Conservation (phyloP, 1,140 invertebrate species). For the Lepidurus arcticus region DNA sequence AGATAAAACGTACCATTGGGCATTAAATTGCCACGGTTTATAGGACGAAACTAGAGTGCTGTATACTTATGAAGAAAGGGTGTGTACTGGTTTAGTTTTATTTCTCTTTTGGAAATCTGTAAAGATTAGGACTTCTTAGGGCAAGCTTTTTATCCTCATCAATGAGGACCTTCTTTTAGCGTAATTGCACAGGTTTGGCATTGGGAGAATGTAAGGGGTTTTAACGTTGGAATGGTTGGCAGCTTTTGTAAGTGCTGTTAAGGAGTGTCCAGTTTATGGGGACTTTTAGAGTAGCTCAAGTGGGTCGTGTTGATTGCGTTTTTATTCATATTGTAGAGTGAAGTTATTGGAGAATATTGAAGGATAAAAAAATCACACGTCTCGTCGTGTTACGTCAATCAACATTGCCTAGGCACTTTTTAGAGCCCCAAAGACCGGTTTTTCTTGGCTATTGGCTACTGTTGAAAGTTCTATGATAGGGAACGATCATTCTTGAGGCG, state of each 20-base stretch:
- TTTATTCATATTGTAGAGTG: not conserved
- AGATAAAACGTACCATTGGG: too few species aligned
- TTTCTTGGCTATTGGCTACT: not conserved
- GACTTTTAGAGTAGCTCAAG: not conserved
- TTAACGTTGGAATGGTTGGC: not conserved
- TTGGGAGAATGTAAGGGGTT: not conserved
- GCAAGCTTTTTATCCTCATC: not conserved
- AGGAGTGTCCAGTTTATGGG: not conserved
- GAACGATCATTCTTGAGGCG: not conserved
- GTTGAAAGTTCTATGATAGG: not conserved
- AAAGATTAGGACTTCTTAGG: not conserved
- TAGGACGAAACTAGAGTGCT: too few species aligned
- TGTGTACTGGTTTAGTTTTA: too few species aligned
- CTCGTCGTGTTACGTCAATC: slow-evolving; percentile 9
- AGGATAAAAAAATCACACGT: not conserved
- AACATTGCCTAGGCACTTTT: not conserved
- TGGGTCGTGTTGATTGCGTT: not conserved
- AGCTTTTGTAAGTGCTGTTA: not conserved
- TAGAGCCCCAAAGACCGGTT: not conserved
- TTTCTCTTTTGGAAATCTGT: too few species aligned
- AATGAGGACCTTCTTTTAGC: not conserved
- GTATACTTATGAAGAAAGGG: too few species aligned
- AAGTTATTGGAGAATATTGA: slow-evolving; percentile 7
- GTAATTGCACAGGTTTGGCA: not conserved
- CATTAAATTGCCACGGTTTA: too few species aligned